Base-by-base conservation (phyloP, 2,888 invertebrate species). In the Cyclophora punctaria region DNA sequence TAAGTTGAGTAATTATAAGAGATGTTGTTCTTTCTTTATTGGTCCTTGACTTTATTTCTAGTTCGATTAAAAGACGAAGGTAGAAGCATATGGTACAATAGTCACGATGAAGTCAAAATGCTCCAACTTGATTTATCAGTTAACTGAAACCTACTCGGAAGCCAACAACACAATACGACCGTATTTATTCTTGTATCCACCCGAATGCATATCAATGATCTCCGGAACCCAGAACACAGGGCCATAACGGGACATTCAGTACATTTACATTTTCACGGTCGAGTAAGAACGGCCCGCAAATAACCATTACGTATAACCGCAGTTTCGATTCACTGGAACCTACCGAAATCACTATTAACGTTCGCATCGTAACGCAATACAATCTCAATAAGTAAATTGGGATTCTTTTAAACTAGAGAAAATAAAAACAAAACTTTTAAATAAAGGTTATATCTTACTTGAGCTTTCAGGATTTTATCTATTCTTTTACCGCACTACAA, bases 221-320 rank as follows among this genome's bases (percentile, higher is more conserved):
- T 49, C 47, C 47, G 50, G 50, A 45, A 45, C 47, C 48, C 44
- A 20, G 20, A 34, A 44, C 6, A 6, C 5, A 33, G 44, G 44
- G 34, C 44, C 34, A 44, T 44, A 44, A 55, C 49, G 52, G 48
- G 45, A 49, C 56, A 53, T 34, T 20, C 54, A 53, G 52, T 51
- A 55, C 55, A 57, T 56, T 60, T 58, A 60, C 55, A 57, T 54
- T 57, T 54, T 56, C 53, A 55, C 55, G 55, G 55, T 58, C 51
- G 50, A 53, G 46, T 49, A 49, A 55, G 52, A 48, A 45, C 45
- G 47, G 48, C 44, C 55, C 55, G 52, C 54, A 56, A 57, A 58
- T 57, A 57, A 52, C 55, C 57, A 52, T 58, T 57, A 48, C 50
- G 52, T 50, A 56, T 53, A 57, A 53, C 56, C 56, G 47, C 54